Evolutionary conservation across 2,888 invertebrate species (phyloP).

Genomic region (Lasioglossum oenotherae): DNA sequence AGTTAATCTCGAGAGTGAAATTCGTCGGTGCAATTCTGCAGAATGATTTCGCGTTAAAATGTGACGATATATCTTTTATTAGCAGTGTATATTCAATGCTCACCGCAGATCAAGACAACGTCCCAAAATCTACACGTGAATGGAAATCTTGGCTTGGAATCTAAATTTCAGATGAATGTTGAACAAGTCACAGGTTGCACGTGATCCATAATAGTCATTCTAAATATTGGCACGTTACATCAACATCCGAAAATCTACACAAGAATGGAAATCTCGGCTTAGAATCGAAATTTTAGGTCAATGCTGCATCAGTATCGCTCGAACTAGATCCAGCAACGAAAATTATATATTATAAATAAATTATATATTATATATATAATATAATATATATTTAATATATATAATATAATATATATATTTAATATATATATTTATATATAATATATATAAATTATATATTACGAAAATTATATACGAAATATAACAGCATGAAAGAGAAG

Average conservation of each 20-base stretch:
- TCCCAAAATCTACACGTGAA: background rate
- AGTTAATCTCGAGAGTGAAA: too few relatives aligned
- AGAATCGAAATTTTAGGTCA: background rate
- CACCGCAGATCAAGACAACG: background rate
- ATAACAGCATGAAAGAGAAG: background rate
- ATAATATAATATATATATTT: too few relatives aligned
- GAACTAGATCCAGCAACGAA: background rate
- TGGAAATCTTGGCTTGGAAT: background rate
- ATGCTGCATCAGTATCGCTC: background rate
- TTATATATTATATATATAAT: too few relatives aligned
- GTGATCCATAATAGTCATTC: background rate
- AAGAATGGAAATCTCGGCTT: background rate
- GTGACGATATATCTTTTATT: background rate
- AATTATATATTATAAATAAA: too few relatives aligned
- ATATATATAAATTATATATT: too few relatives aligned
- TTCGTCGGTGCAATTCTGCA: too few relatives aligned
- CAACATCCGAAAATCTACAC: background rate
- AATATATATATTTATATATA: too few relatives aligned
- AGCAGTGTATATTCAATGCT: background rate
- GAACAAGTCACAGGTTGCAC: background rate
- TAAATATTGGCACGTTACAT: background rate
- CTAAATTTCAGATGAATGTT: background rate
- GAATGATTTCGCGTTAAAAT: too few relatives aligned
- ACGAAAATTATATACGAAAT: too few relatives aligned
- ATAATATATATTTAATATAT: too few relatives aligned